Conservation (phyloP, 2,888 invertebrate genomes). For the Plebejus argus region DNA sequence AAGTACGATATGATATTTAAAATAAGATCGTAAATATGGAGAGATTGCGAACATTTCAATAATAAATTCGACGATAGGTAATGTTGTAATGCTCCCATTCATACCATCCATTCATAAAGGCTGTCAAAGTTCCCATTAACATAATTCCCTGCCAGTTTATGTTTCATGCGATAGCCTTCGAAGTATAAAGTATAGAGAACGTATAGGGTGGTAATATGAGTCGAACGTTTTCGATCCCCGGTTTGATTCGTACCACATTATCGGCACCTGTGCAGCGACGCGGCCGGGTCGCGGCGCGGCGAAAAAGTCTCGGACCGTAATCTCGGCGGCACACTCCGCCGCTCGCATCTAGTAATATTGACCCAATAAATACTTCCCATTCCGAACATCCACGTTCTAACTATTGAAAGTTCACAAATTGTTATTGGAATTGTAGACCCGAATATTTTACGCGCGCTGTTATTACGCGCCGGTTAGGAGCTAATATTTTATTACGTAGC, state of each 20-base stretch:
- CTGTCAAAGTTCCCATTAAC: constrained; percentile 16
- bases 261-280: constrained; percentile 69
- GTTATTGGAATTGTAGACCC: constrained; percentile 63
- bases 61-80: constrained; percentile 3
- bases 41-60: constrained; percentile 17
- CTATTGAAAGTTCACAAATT: constrained; percentile 62
- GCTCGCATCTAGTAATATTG: constrained; percentile 64
- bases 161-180: constrained; percentile 22
- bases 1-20: constrained; percentile 28
- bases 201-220: constrained; percentile 31
- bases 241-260: constrained; percentile 68
- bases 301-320: constrained; percentile 57
- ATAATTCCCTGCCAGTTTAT: neutral
- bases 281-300: constrained; percentile 53
- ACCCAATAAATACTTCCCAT: constrained; percentile 72
- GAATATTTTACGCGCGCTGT: constrained; percentile 56
- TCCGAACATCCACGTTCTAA: constrained; percentile 58
- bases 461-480: constrained; percentile 43
- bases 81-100: constrained; percentile 18
- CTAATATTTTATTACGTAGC: constrained; percentile 22
- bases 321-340: constrained; percentile 53
- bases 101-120: constrained; percentile 20
- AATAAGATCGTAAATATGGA: constrained; percentile 11
- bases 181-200: constrained; percentile 14
- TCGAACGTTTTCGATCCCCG: constrained; percentile 43